A percentile compares a stretch with the other conserved stretches of the same genome.
Evolutionary conservation across 2,113 vertebrate genomes (phyloP).

Genomic region (Gymnorhina tibicen): DNA sequence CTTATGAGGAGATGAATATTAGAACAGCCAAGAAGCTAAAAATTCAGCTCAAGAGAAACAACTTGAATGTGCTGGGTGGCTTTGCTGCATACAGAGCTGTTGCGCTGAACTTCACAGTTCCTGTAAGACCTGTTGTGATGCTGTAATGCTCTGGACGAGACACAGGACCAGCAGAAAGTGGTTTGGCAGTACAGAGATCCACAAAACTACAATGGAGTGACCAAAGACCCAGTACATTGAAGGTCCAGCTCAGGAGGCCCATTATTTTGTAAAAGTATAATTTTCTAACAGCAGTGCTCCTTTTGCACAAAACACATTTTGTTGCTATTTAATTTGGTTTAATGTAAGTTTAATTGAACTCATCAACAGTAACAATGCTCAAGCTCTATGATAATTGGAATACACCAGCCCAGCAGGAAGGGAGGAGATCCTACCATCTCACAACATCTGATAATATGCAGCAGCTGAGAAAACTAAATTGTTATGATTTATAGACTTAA

Average conservation of each 20-base stretch:
- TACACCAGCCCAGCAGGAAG: background rate
- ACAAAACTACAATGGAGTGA: background rate
- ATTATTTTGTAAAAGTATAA: background rate
- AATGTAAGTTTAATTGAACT: background rate
- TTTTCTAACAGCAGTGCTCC: background rate
- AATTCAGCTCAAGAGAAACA: background rate
- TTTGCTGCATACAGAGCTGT: background rate
- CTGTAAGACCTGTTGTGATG: background rate
- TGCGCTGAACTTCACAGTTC: background rate
- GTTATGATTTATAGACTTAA: background rate
- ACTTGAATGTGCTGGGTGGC: background rate
- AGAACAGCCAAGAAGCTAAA: background rate
- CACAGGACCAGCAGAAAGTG: background rate
- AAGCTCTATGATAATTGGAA: background rate
- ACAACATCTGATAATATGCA: background rate
- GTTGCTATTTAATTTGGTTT: background rate
- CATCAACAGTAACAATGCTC: background rate
- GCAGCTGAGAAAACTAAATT: background rate
- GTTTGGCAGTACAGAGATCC: background rate
- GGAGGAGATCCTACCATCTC: background rate
- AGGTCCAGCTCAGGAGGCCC: background rate
- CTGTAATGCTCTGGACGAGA: background rate
- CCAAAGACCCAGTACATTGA: background rate
- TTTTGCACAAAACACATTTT: background rate
- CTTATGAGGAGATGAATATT: background rate